Base-by-base conservation (phyloP, 1,140 invertebrate genomes). In the Panulirus ornatus region DNA sequence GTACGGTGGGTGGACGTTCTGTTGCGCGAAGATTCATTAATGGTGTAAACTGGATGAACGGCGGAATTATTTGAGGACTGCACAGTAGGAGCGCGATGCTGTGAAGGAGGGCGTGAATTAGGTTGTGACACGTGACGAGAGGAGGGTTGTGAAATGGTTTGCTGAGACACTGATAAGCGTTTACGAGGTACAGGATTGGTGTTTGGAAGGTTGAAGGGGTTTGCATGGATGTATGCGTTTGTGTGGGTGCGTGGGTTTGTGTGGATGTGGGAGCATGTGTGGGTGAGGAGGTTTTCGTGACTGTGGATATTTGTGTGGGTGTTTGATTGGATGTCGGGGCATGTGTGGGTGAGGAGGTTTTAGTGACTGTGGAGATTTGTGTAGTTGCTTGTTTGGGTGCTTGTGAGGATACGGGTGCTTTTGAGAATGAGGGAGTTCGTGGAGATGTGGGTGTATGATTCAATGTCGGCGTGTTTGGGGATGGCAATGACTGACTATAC, bases 121-220 rank as follows among this genome's bases (percentile, higher is more conserved):
- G 54, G 22, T 63, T 66, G n/a, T 30, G 58, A 66, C 8, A 11
- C 0, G 78, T 58, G 78, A 36, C 14, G 30, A 1, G 78, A 16
- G 8, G 78, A 81, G 47, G 27, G 11, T 19, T 81, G n/a, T 22
- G 78, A 58, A 14, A 27, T 58, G 27, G 83, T 85, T 30, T 85
- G 83, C 83, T 85, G 66, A 0, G 82, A 71, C 9, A 70, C 40
- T 71, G 83, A 85, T 70, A 75, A 71, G 38, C 83, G 66, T 36
- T 51, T 85, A 16, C 83, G 83, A 22, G 83, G 83, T 36, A 47
- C 36, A 30, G 83, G 83, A 9, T 63, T 19, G 5, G n/a, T 66
- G 16, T 66, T 8, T 27, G 58, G 9, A 2, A 16, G 19, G 9
- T 8, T 9, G 51, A 19, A 14, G 58, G 11, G 34, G 38, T n/a